A percentile compares a stretch with the other conserved stretches of the same genome.
phyloP scores from a whole-genome alignment of 2,797 vertebrate genomes.

The Gambusia yucatana region DNA sequence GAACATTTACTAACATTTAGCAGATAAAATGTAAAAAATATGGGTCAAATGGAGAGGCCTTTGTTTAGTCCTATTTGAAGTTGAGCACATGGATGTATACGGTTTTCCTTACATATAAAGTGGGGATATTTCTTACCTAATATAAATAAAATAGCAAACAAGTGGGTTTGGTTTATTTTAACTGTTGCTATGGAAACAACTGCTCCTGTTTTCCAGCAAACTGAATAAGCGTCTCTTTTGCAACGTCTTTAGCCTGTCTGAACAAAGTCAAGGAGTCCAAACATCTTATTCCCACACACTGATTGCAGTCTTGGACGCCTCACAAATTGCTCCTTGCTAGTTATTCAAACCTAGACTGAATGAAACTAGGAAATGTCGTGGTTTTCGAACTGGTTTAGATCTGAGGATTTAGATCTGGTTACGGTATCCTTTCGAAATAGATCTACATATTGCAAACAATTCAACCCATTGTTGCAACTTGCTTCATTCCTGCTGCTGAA shows the following conservation, averaged over 20 bases:
- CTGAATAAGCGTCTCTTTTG: slow-evolving; percentile 9
- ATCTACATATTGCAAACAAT: background rate
- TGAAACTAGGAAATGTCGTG: background rate
- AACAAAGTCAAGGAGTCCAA: background rate
- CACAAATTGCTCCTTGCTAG: background rate
- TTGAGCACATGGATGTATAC: background rate
- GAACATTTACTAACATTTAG: slow-evolving; percentile 27
- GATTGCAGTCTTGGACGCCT: slow-evolving; percentile 1
- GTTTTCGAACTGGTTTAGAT: background rate
- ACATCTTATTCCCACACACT: slow-evolving; percentile 1
- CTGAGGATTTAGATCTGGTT: background rate
- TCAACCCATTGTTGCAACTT: slow-evolving; percentile 13
- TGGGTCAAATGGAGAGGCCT: slow-evolving; percentile 5
- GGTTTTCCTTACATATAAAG: slow-evolving; percentile 17
- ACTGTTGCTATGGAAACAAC: slow-evolving; percentile 2
- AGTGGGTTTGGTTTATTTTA: slow-evolving; percentile 4
- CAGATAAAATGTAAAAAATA: slow-evolving; percentile 13
- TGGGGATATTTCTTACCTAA: background rate
- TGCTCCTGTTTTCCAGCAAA: background rate
- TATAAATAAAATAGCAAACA: background rate
- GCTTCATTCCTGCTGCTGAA: slow-evolving; percentile 43
- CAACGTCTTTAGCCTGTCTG: slow-evolving; percentile 21
- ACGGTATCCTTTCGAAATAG: background rate
- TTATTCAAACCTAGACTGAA: background rate
- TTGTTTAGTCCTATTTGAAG: background rate